Percentiles rank a stretch among this genome's conserved stretches.
Conservation (phyloP, 2,113 vertebrate species). For the Pedetes capensis region DNA sequence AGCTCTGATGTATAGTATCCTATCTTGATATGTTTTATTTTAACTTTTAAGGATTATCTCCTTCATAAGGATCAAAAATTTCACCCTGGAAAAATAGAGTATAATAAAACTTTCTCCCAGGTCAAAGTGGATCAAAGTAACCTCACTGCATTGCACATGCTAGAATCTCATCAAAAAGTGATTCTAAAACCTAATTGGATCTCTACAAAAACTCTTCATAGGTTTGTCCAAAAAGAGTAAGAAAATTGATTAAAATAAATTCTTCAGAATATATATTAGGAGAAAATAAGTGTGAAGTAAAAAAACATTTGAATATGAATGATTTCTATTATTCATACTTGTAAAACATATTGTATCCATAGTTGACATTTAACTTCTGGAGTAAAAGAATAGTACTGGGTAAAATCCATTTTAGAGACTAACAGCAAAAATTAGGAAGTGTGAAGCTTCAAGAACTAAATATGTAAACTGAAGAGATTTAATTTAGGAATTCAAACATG, state of each 20-base stretch:
- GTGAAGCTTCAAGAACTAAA: neutral
- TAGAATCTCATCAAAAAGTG: constrained; percentile 19
- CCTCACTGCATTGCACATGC: neutral
- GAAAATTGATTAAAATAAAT: constrained; percentile 48
- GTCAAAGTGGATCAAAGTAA: neutral
- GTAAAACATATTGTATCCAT: neutral
- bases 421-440: neutral
- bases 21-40: neutral
- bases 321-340: neutral
- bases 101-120: neutral
- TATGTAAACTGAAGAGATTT: neutral
- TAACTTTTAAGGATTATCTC: neutral
- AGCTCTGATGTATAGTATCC: neutral
- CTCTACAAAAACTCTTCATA: neutral
- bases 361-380: neutral
- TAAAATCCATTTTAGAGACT: neutral
- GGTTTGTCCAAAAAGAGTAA: constrained; percentile 27
- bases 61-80: neutral
- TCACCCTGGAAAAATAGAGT: neutral
- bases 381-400: neutral
- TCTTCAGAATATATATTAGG: neutral
- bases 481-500: neutral
- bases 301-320: neutral
- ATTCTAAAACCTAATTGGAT: neutral
- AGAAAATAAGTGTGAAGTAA: neutral